phyloP scores from a whole-genome alignment of 1,140 invertebrate genomes.

The Drosophila littoralis region DNA sequence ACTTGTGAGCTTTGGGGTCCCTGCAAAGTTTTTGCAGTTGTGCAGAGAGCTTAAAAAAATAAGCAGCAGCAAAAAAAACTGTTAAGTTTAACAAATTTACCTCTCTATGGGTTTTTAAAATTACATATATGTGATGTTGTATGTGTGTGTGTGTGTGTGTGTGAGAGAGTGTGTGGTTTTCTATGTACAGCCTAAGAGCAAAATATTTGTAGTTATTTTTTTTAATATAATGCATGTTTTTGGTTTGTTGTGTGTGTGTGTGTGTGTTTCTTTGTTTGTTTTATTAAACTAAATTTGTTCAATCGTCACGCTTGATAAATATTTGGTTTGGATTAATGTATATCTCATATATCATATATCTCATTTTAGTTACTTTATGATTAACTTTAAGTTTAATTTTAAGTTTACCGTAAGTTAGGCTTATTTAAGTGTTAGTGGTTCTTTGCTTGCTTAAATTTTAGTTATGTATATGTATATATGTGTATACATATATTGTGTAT shows the following conservation, averaged over 20 bases:
- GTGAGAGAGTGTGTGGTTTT: slow-evolving; percentile 19
- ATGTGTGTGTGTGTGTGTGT: slow-evolving; percentile 9
- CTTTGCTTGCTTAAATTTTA: slow-evolving; percentile 77
- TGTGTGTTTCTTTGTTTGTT: neutral
- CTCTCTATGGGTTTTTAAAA: slow-evolving; percentile 21
- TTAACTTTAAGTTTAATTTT: slow-evolving; percentile 65
- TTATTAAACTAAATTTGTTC: slow-evolving; percentile 61
- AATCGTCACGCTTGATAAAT: slow-evolving; percentile 58
- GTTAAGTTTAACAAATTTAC: slow-evolving; percentile 30
- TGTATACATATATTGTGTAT: slow-evolving; percentile 62
- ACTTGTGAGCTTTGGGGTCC: slow-evolving; percentile 61
- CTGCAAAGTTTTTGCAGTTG: slow-evolving; percentile 50
- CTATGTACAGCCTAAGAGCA: slow-evolving; percentile 64
- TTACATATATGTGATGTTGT: slow-evolving; percentile 27
- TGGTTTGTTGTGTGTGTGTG: neutral
- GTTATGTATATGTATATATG: slow-evolving; percentile 64
- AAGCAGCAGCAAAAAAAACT: slow-evolving; percentile 23
- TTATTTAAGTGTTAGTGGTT: slow-evolving; percentile 81
- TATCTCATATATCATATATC: slow-evolving; percentile 55
- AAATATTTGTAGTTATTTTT: slow-evolving; percentile 45
- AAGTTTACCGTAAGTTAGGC: slow-evolving; percentile 74
- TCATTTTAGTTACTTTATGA: slow-evolving; percentile 46
- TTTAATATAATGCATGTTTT: slow-evolving; percentile 23
- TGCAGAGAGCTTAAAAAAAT: slow-evolving; percentile 35
- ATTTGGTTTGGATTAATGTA: slow-evolving; percentile 71